These are phyloP conservation scores for Oncorhynchus mykiss DNA, from an alignment of 2,113 vertebrate species.

Conservation along the genomic window DNA sequence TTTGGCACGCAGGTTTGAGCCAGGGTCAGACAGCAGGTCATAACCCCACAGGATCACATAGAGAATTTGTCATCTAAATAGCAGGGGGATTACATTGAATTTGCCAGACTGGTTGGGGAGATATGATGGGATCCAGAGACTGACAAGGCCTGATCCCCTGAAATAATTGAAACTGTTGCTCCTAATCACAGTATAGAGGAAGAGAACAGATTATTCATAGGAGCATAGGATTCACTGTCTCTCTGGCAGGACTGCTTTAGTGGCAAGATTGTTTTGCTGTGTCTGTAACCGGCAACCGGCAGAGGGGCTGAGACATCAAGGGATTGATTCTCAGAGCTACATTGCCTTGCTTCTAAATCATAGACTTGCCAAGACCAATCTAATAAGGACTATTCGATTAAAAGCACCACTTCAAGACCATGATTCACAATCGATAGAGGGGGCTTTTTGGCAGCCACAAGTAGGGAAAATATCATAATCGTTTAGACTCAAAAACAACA, in stretches of 20 bases:
- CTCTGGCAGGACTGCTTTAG: conserved; percentile 34
- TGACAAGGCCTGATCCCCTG: conserved; percentile 63
- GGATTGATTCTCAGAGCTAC: conserved; percentile 35
- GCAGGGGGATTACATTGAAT: conserved; percentile 64
- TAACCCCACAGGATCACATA: conserved; percentile 56
- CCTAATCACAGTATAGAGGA: conserved; percentile 52
- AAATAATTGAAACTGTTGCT: conserved; percentile 51
- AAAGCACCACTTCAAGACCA: conserved; percentile 18
- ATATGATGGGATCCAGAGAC: conserved; percentile 61
- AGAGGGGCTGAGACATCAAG: conserved; percentile 23
- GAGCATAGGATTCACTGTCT: conserved; percentile 30
- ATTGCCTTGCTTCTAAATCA: conserved; percentile 45
- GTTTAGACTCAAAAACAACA: conserved; percentile 30
- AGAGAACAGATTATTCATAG: conserved; percentile 45
- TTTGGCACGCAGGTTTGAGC: conserved; percentile 59
- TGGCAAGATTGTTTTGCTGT: conserved; percentile 15
- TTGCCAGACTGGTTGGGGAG: conserved; percentile 56
- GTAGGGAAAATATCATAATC: conserved; percentile 41
- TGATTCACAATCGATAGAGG: conserved; percentile 43
- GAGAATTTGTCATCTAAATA: conserved; percentile 72
- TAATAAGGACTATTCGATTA: conserved; percentile 56
- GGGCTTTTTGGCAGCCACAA: conserved; percentile 48
- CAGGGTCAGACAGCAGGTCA: conserved; percentile 48
- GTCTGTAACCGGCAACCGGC: conserved; percentile 9
- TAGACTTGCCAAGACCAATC: conserved; percentile 33